Percentiles rank a stretch among this genome's conserved stretches.
phyloP scores from a whole-genome alignment of 2,797 vertebrate species.

The Pteronotus mesoamericanus region DNA sequence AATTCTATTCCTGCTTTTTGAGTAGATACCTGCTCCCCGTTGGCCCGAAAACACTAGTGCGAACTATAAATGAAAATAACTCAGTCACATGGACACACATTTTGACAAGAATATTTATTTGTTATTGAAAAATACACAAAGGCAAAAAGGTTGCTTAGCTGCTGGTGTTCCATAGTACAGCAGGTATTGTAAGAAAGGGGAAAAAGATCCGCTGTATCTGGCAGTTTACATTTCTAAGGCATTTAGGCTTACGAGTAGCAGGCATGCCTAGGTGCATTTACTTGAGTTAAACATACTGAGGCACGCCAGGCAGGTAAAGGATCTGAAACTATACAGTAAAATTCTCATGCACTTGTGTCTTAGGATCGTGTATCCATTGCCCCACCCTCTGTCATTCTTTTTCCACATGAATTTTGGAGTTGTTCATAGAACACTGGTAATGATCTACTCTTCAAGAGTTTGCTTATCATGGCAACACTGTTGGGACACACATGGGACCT shows the following conservation, averaged over 20 bases:
- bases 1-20: background rate
- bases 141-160: constrained; percentile 73
- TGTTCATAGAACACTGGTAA: constrained; percentile 86
- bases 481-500: constrained; percentile 64
- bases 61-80: constrained; percentile 48
- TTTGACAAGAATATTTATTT: constrained; percentile 81
- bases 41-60: background rate
- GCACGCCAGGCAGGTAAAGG: constrained; percentile 50
- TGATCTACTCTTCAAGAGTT: constrained; percentile 85
- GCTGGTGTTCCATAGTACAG: constrained; percentile 77
- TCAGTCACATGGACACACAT: constrained; percentile 2
- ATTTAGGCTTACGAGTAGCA: constrained; percentile 77
- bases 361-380: background rate
- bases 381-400: constrained; percentile 27
- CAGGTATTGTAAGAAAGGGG: constrained; percentile 74
- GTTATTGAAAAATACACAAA: constrained; percentile 83
- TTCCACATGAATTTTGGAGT: constrained; percentile 69
- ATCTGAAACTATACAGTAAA: constrained; percentile 70
- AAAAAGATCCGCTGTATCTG: constrained; percentile 60
- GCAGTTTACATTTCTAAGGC: constrained; percentile 83
- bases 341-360: constrained; percentile 49
- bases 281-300: constrained; percentile 56
- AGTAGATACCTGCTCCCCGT: background rate
- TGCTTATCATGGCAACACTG: constrained; percentile 75
- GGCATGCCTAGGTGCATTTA: background rate